Conservation (phyloP, 2,113 vertebrate genomes). For the Gavialis gangeticus region DNA sequence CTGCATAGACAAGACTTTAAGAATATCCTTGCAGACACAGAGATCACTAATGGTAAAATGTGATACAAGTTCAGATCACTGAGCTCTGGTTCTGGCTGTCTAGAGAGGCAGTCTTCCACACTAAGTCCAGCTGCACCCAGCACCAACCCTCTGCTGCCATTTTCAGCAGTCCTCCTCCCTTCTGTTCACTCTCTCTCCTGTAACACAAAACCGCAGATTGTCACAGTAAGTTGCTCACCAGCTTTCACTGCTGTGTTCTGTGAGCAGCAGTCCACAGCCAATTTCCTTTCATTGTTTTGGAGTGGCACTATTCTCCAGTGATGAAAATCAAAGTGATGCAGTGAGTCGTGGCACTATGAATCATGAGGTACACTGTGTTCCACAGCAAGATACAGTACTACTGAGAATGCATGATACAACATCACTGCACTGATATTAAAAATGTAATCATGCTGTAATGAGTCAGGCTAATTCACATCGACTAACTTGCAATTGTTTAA, state of each 20-base stretch:
- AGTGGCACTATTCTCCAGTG: not conserved
- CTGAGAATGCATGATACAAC: not conserved
- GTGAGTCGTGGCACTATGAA: not conserved
- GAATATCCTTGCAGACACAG: not conserved
- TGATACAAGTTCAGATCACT: not conserved
- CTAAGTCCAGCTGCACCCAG: not conserved
- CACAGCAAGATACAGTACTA: fast-evolving
- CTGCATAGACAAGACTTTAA: not conserved
- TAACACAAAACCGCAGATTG: not conserved
- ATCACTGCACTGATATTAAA: fast-evolving
- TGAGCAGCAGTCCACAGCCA: fast-evolving
- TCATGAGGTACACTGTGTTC: fast-evolving
- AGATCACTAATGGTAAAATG: not conserved
- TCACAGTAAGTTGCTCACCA: not conserved
- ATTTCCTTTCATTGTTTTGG: not conserved
- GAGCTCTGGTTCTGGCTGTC: not conserved
- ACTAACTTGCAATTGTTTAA: fast-evolving
- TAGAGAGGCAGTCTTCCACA: not conserved
- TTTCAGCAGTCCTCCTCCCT: not conserved
- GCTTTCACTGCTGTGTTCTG: no score
- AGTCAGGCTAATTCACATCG: fast-evolving
- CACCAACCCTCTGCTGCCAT: not conserved
- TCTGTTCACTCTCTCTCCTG: not conserved
- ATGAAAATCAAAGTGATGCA: not conserved
- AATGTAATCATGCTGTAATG: not conserved